Conservation (phyloP, 2,113 vertebrate species). For the Vimba vimba region DNA sequence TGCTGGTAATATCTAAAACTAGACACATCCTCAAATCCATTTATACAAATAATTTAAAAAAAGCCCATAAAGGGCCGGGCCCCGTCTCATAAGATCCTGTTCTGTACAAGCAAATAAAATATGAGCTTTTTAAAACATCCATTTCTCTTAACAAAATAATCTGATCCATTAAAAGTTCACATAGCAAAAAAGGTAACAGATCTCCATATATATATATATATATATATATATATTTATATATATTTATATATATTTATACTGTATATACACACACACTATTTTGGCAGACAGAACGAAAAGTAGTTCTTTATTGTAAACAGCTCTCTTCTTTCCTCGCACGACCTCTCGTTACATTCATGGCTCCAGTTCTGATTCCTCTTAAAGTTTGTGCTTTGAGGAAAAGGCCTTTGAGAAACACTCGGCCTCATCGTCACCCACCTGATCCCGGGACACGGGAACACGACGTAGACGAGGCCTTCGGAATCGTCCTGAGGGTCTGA, state of each 20-base stretch:
- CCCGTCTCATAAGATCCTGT: neutral
- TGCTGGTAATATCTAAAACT: constrained; percentile 63
- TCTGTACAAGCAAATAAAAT: constrained; percentile 63
- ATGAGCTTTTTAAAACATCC: constrained; percentile 58
- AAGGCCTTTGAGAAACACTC: constrained; percentile 63
- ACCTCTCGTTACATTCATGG: constrained; percentile 83
- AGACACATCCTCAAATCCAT: constrained; percentile 46
- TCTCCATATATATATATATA: constrained; percentile 66
- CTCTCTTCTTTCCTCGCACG: constrained; percentile 45
- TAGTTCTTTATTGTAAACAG: constrained; percentile 74
- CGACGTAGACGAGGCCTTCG: neutral
- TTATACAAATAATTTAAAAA: constrained; percentile 18
- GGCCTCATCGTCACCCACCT: constrained; percentile 22
- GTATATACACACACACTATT: constrained; percentile 56
- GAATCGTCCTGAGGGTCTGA: neutral
- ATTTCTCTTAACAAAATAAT: constrained; percentile 77
- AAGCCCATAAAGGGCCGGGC: neutral
- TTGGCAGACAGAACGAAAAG: constrained; percentile 74
- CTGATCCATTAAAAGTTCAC: constrained; percentile 74
- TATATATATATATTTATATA: neutral
- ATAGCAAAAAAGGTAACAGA: constrained; percentile 72
- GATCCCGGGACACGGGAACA: neutral
- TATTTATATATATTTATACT: constrained; percentile 32
- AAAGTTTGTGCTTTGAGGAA: constrained; percentile 89
- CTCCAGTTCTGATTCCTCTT: constrained; percentile 75